Evolutionary conservation across 2,888 invertebrate species (phyloP).

Genomic region (Alsophila aescularia): DNA sequence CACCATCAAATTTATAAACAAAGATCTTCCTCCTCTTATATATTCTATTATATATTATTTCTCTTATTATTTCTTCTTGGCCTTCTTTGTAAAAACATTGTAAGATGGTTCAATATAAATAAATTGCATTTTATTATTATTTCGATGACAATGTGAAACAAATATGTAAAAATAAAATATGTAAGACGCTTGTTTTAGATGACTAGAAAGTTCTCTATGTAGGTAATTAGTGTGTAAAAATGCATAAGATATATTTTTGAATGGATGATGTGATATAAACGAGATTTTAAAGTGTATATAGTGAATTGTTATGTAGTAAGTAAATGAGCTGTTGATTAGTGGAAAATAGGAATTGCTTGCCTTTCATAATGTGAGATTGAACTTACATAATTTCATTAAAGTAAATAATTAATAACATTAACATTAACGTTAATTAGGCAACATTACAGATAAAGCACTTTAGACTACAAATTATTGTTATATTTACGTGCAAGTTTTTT

Average conservation of each 20-base stretch:
- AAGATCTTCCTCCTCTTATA: no score
- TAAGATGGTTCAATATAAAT: background rate
- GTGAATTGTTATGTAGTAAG: constrained; percentile 68
- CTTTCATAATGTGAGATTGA: constrained; percentile 15
- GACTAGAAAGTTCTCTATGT: constrained; percentile 19
- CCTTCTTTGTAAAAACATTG: no score
- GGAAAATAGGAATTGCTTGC: constrained; percentile 30
- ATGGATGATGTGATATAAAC: constrained; percentile 80
- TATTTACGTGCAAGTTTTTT: no score
- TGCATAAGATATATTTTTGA: constrained; percentile 62
- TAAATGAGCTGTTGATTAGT: constrained; percentile 55
- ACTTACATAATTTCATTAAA: background rate
- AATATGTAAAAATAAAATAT: background rate
- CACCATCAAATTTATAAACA: no score
- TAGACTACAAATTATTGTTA: no score
- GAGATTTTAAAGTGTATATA: constrained; percentile 73
- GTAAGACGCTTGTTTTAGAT: constrained; percentile 1
- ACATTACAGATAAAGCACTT: no score
- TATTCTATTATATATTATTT: no score
- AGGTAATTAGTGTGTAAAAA: constrained; percentile 33
- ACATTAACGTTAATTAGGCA: no score
- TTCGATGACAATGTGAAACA: background rate
- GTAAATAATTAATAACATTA: background rate
- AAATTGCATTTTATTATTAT: background rate
- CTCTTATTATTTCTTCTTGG: no score